Base-by-base conservation (phyloP, 2,888 invertebrate species). In the Tinea semifulvella region DNA sequence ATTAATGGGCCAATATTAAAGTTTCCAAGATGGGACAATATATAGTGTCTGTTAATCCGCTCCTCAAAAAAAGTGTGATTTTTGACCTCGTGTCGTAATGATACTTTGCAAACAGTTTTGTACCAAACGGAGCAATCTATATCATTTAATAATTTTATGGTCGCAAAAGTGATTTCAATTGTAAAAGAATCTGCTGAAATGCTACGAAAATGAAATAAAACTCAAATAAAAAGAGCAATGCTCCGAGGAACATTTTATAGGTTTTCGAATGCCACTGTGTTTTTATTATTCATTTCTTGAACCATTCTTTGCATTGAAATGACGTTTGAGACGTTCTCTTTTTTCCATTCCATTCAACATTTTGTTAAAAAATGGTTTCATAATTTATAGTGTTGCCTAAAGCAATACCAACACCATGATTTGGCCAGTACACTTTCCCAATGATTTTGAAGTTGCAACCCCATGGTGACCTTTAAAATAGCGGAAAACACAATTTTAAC, bases 241-340 rank as follows among this genome's bases (percentile, higher is more conserved):
- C 22, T 40, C 11, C 10, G 19, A n/a, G 22, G 14, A 6, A 22
- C 17, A 18, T 3, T 38, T 40, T 40, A 40, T 40, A 11, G 40
- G 20, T 40, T 20, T 40, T 40, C 40, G 38, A 38, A 40, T 40
- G 40, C 40, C 8, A 22, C 22, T 40, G 40, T 22, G n/a, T 22
- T 20, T 39, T 39, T 39, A 39, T 39, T 39, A 39, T 39, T 19
- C 39, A 19, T 19, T 4, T 20, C 40, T 14, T 40, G 6, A 13
- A 36, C 36, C 36, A 5, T 5, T n/a, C 7, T 31, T 17, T 36
- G 36, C 4, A 36, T 40, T 19, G 17, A 18, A 40, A 20, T 40
- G 20, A 18, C 22, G 22, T 22, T 40, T 20, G 7, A 36, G 18
- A 36, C 25, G 8, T 36, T 36, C 18, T 16, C 14, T n/a, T 14